Percentiles rank a stretch among this genome's conserved stretches.
Evolutionary conservation across 2,797 vertebrate genomes (phyloP).

Genomic region (Anguilla anguilla): DNA sequence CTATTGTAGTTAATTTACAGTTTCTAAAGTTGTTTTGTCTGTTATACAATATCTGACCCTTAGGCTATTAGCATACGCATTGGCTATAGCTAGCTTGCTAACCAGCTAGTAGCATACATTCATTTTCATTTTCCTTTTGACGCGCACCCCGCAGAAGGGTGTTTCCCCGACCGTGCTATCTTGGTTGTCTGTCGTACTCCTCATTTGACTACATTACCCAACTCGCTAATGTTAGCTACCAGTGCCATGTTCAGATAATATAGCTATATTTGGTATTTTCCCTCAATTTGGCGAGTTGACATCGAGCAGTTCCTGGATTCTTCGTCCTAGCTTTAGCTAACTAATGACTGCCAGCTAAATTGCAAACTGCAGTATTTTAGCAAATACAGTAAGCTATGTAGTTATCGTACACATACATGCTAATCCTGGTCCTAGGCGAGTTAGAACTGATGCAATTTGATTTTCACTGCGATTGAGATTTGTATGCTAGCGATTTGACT

Average conservation of each 20-base stretch:
- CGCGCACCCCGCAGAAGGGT: background rate
- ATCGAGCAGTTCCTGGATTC: background rate
- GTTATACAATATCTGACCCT: background rate
- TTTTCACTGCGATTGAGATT: background rate
- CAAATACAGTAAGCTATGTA: too few relatives aligned
- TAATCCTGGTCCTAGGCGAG: background rate
- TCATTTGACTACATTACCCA: background rate
- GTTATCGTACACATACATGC: background rate
- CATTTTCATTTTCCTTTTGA: too few relatives aligned
- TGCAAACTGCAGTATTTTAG: too few relatives aligned
- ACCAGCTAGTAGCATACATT: background rate
- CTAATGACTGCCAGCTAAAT: too few relatives aligned
- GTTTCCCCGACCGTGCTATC: background rate
- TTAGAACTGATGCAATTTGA: background rate
- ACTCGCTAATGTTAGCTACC: background rate
- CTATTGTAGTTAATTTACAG: background rate
- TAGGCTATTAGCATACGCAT: background rate
- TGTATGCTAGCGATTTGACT: background rate
- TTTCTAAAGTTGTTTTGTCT: background rate
- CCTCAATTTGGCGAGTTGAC: background rate
- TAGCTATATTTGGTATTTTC: background rate
- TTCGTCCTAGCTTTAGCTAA: too few relatives aligned
- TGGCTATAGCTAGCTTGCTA: background rate
- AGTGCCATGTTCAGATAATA: background rate
- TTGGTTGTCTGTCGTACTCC: background rate